Base-by-base conservation (phyloP, 2,113 vertebrate species). In the Centrocercus urophasianus region DNA sequence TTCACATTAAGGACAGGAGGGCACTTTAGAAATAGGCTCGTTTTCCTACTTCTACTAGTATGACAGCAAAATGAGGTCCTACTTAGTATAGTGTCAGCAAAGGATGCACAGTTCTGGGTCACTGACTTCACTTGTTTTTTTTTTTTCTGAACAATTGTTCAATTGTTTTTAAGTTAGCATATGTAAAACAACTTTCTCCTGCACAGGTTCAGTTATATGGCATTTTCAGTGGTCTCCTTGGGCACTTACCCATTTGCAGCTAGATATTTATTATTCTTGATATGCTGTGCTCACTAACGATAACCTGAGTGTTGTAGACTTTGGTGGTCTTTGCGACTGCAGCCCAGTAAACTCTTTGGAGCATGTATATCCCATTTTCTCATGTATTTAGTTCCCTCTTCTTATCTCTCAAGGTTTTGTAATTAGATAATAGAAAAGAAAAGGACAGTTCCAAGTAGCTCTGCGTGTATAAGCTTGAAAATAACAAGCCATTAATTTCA, bases 401-500 rank as follows among this genome's bases (percentile, higher is more conserved):
- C 8, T 4, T 54, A 43, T 95, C 64, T 61, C 47, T 90, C 42
- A 79, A 72, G 83, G n/a, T 45, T 52, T 93, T 42, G 75, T 85
- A 96, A 96, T 69, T 91, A 65, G 66, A 90, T 93, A 66, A 67
- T 42, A 86, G 65, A 78, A 88, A 93, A 82, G 65, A 78, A 88
- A 93, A 82, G 70, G 69, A 86, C 74, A 90, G 60, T 38, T 96
- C 27, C 47, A 86, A 78, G 66, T 96, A 52, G 75, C 72, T 97
- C 94, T 86, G 43, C 38, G 52, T 89, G 28, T 73, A 67, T 96
- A 88, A 90, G 71, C 74, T 83, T 70, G 69, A 93, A 94, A 92
- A 95, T 93, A 96, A 91, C 89, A 89, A 93, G 52, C 52, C 86
- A 90, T 86, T 93, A 83, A 91, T 93, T 94, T 97, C 43, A 93